Conservation (phyloP, 2,888 invertebrate genomes). For the Lordiphosa andalusiaca region DNA sequence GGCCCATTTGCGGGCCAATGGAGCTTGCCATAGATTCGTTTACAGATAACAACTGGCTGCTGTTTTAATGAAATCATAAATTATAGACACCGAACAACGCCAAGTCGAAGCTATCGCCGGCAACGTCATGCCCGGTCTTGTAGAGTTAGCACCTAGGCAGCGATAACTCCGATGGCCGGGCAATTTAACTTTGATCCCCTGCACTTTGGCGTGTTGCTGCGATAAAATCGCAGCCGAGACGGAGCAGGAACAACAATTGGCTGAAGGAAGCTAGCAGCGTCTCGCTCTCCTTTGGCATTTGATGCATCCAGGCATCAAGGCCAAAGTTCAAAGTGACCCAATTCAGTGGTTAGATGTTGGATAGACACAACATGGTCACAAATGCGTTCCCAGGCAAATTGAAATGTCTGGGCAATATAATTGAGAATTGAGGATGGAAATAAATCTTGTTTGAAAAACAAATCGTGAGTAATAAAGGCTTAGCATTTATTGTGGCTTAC, state of each 20-base stretch:
- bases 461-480: conserved; percentile 5
- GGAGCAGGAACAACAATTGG: conserved; percentile 17
- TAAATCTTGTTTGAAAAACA: conserved; percentile 1
- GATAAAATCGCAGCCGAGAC: conserved; percentile 57
- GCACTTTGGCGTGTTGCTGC: conserved; percentile 70
- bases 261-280: conserved; percentile 14
- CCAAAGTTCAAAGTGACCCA: conserved; percentile 74
- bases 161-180: conserved; percentile 59
- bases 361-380: conserved; percentile 22
- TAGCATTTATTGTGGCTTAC: background rate
- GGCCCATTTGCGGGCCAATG: conserved; percentile 49
- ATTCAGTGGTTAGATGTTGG: conserved; percentile 54
- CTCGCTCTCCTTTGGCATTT: conserved; percentile 28
- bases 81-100: conserved; percentile 68
- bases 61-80: conserved; percentile 79
- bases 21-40: conserved; percentile 74
- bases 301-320: conserved; percentile 48
- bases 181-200: conserved; percentile 71
- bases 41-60: conserved; percentile 68
- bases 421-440: conserved; percentile 1
- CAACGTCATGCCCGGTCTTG: conserved; percentile 66
- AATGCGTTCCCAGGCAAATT: conserved; percentile 65
- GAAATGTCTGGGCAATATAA: conserved; percentile 45
- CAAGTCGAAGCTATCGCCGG: conserved; percentile 44
- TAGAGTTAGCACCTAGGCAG: conserved; percentile 68